Evolutionary conservation across 2,113 vertebrate genomes (phyloP).

Genomic region (Elanoides forficatus): DNA sequence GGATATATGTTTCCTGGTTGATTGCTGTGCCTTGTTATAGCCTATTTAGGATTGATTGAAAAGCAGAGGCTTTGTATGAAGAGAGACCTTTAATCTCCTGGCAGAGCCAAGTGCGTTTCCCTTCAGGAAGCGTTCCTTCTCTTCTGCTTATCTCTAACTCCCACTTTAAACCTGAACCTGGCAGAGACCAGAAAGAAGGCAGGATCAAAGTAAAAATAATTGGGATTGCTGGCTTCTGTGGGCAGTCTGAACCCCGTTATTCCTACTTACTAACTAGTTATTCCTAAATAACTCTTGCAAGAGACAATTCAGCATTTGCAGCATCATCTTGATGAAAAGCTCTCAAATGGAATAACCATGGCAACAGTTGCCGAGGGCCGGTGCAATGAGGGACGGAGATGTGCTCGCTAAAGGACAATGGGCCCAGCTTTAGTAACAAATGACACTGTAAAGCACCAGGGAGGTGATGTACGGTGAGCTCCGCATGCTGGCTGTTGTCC

Average conservation of each 20-base stretch:
- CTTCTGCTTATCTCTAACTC: constrained; percentile 21
- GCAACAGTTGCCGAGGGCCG: constrained; percentile 57
- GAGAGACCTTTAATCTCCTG: constrained; percentile 49
- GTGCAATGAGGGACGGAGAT: not conserved
- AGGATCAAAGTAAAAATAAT: constrained; percentile 48
- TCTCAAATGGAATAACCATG: constrained; percentile 61
- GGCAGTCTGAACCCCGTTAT: constrained; percentile 29
- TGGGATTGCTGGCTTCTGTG: constrained; percentile 17
- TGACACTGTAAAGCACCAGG: not conserved
- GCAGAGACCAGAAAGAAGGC: not conserved
- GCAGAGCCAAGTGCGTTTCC: not conserved
- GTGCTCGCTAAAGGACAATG: not conserved
- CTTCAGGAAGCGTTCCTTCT: constrained; percentile 10
- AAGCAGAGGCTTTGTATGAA: constrained; percentile 45
- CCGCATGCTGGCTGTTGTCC: not conserved
- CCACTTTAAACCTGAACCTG: not conserved
- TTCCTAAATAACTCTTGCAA: constrained; percentile 41
- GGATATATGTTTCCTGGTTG: not conserved
- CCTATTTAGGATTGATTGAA: constrained; percentile 22
- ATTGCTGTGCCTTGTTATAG: constrained; percentile 28
- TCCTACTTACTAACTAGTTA: constrained; percentile 31
- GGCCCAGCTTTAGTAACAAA: not conserved
- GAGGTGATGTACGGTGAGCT: not conserved
- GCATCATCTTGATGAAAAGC: constrained; percentile 47
- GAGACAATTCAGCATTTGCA: constrained; percentile 47